phyloP scores from a whole-genome alignment of 2,888 invertebrate genomes.

The Sisyra terminalis region DNA sequence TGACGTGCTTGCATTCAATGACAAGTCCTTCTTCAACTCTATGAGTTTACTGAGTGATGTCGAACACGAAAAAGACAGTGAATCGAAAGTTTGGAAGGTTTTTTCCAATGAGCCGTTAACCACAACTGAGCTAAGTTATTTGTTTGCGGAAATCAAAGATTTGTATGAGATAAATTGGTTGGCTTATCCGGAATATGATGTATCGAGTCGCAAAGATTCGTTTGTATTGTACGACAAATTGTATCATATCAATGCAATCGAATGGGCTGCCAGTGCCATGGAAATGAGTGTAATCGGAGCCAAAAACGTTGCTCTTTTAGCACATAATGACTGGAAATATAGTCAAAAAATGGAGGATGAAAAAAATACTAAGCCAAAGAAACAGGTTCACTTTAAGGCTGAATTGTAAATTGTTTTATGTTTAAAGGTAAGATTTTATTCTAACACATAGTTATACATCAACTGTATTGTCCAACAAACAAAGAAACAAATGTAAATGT shows the following conservation, averaged over 20 bases:
- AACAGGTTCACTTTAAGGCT: too few relatives aligned
- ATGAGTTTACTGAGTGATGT: slow-evolving; percentile 25
- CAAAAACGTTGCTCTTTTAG: slow-evolving; percentile 40
- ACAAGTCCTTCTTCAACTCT: slow-evolving; percentile 29
- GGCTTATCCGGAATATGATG: slow-evolving; percentile 36
- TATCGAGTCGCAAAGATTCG: slow-evolving; percentile 18
- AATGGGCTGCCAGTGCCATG: slow-evolving; percentile 48
- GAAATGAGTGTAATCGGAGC: slow-evolving; percentile 45
- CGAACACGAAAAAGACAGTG: slow-evolving; percentile 14
- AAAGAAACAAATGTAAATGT: too few relatives aligned
- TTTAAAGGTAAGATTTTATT: too few relatives aligned
- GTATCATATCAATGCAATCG: slow-evolving; percentile 44
- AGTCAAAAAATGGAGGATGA: too few relatives aligned
- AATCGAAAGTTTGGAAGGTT: slow-evolving; percentile 34
- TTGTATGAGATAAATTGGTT: slow-evolving; percentile 28
- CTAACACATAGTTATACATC: too few relatives aligned
- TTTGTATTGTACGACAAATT: slow-evolving; percentile 33
- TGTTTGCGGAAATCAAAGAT: slow-evolving; percentile 27
- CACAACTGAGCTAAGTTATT: slow-evolving; percentile 24
- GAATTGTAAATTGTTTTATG: too few relatives aligned
- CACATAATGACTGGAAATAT: slow-evolving; percentile 19
- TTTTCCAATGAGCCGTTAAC: slow-evolving; percentile 32
- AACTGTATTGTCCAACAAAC: too few relatives aligned
- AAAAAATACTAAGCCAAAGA: too few relatives aligned
- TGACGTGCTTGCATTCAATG: slow-evolving; percentile 28